phyloP scores from a whole-genome alignment of 2,113 vertebrate species.

The Erpornis zantholeuca region DNA sequence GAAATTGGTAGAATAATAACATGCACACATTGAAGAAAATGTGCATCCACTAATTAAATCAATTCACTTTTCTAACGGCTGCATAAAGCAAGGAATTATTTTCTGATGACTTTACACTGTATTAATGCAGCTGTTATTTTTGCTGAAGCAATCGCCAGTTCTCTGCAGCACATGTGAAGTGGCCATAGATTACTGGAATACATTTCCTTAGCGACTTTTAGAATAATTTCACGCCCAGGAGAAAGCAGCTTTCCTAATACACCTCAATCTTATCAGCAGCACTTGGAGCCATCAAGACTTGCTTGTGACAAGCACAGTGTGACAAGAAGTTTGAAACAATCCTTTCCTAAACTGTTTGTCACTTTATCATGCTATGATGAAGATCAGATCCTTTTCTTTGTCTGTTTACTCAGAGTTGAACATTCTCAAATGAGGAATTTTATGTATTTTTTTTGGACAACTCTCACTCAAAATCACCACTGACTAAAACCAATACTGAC shows the following conservation, averaged over 20 bases:
- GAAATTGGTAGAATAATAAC: background rate
- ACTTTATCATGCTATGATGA: background rate
- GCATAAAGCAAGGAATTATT: background rate
- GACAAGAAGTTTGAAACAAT: background rate
- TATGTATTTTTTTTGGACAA: background rate
- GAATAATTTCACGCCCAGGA: conserved; percentile 25
- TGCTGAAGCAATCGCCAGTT: background rate
- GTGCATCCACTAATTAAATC: background rate
- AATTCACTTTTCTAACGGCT: background rate
- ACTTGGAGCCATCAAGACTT: background rate
- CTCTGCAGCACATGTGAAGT: background rate
- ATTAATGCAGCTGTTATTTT: background rate
- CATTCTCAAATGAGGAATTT: background rate
- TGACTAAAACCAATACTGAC: background rate
- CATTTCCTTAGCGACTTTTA: background rate
- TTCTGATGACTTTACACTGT: background rate
- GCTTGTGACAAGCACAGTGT: background rate
- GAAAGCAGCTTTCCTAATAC: background rate
- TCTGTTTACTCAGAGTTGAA: background rate
- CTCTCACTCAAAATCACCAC: background rate
- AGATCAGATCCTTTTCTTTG: background rate
- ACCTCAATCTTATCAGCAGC: conserved; percentile 5
- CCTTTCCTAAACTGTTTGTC: background rate
- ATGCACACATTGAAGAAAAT: background rate
- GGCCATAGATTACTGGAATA: conserved; percentile 17